Evolutionary conservation across 2,888 invertebrate species (phyloP), one percentile per base, ranked within the genome.

Genomic region (Diachrysia chrysitis): DNA sequence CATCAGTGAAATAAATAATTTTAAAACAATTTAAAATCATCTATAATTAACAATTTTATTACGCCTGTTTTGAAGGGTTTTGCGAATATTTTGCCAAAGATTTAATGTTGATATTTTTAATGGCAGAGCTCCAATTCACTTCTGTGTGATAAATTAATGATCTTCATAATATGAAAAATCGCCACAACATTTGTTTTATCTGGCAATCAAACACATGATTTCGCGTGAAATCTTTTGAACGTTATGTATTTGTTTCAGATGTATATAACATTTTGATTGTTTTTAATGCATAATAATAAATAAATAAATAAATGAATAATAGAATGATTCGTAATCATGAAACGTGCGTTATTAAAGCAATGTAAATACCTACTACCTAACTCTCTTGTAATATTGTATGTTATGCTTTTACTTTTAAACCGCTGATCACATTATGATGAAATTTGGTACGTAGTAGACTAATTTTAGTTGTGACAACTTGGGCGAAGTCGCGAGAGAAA

Each of bases 131-230:
- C 42, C 42, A 42, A 42, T n/a, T n/a, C n/a, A 42, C 42, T 37
- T 16, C 16, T 16, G 4, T 42, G 42, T 42, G n/a, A n/a, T 42
- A 42, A 42, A 42, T 42, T 42, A 42, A 42, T 42, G 42, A n/a
- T 42, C 42, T 42, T 42, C 42, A n/a, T 42, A 42, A 42, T 42
- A 42, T 42, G 37, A 42, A 42, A 42, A 42, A 42, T 42, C n/a
- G 4, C 42, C 42, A 42, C 42, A n/a, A 42, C 42, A 42, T 42
- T 42, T 42, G 42, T 42, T 42, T 42, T 42, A 42, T 42, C 42
- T 42, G 42, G 42, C 42, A 42, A 42, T 42, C 42, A 4, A 42
- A 42, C 42, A n/a, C n/a, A 42, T n/a, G 42, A 42, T 42, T 42
- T 42, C n/a, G 42, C 42, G 42, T 42, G 42, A 42, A 42, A 42